These are phyloP conservation scores for Ctenopoma kingsleyae DNA, from an alignment of 2,797 vertebrate genomes.

Conservation along the genomic window DNA sequence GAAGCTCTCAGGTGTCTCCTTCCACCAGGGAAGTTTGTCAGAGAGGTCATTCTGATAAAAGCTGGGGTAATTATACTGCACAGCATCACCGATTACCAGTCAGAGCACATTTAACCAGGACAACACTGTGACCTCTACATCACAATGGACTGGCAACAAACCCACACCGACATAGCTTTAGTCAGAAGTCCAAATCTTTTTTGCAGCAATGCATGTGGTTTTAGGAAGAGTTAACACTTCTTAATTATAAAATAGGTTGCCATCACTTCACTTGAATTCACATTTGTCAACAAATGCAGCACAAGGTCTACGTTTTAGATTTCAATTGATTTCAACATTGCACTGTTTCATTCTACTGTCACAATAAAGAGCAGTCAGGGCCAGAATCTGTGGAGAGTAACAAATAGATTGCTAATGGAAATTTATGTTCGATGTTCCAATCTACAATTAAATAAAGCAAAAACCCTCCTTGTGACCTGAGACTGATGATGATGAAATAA, in stretches of 20 bases:
- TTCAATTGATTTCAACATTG: neutral
- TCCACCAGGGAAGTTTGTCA: constrained; percentile 76
- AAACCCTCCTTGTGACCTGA: constrained; percentile 78
- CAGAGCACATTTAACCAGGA: constrained; percentile 73
- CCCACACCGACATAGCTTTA: constrained; percentile 15
- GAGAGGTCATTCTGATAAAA: constrained; percentile 79
- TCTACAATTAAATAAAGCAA: constrained; percentile 84
- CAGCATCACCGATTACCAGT: constrained; percentile 72
- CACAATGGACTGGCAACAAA: constrained; percentile 35
- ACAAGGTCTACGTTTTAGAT: neutral
- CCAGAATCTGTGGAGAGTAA: constrained; percentile 65
- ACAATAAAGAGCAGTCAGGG: constrained; percentile 61
- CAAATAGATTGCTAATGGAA: constrained; percentile 81
- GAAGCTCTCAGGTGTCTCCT: constrained; percentile 80
- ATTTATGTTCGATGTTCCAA: constrained; percentile 80
- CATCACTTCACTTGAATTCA: neutral
- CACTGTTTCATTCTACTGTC: constrained; percentile 18
- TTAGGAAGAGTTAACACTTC: neutral
- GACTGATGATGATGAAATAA: constrained; percentile 81
- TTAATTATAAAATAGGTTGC: neutral
- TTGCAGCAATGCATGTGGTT: constrained; percentile 4
- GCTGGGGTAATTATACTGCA: constrained; percentile 75
- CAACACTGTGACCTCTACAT: constrained; percentile 60
- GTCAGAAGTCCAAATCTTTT: constrained; percentile 19
- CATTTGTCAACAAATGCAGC: constrained; percentile 8